A percentile compares a stretch with the other conserved stretches of the same genome.
phyloP scores from a whole-genome alignment of 2,888 invertebrate species.

The Metalampra italica region DNA sequence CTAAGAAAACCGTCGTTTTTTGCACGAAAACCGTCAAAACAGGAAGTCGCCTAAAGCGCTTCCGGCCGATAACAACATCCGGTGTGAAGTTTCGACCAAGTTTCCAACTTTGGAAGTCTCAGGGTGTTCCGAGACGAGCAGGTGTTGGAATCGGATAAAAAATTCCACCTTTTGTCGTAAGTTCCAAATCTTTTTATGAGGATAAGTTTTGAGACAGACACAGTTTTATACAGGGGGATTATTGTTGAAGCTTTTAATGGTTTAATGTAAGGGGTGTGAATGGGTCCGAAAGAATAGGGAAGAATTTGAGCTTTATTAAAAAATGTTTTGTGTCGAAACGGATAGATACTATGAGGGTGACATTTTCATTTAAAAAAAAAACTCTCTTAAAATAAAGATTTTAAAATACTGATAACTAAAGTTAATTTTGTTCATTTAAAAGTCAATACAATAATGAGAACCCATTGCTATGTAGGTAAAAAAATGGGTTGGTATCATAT shows the following conservation, averaged over 20 bases:
- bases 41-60: constrained; percentile 75
- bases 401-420: too few relatives aligned
- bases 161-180: constrained; percentile 59
- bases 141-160: constrained; percentile 72
- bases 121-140: constrained; percentile 35
- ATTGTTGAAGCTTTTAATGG: constrained; percentile 9
- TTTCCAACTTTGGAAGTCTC: constrained; percentile 38
- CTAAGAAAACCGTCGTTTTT: constrained; percentile 39
- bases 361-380: too few relatives aligned
- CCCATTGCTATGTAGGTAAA: too few relatives aligned
- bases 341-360: too few relatives aligned
- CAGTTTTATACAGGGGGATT: constrained; percentile 17
- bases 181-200: constrained; percentile 31
- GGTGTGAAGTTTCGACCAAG: constrained; percentile 46
- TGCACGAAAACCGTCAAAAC: constrained; percentile 64
- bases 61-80: constrained; percentile 79
- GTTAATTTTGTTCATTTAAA: too few relatives aligned
- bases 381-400: too few relatives aligned
- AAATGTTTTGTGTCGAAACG: too few relatives aligned
- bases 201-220: constrained; percentile 48
- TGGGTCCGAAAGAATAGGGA: background rate
- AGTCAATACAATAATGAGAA: too few relatives aligned
- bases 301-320: too few relatives aligned
- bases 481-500: too few relatives aligned
- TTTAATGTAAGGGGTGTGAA: constrained; percentile 14